Evolutionary conservation across 2,888 invertebrate species (phyloP).

Genomic region (Hedychridium roseum): DNA sequence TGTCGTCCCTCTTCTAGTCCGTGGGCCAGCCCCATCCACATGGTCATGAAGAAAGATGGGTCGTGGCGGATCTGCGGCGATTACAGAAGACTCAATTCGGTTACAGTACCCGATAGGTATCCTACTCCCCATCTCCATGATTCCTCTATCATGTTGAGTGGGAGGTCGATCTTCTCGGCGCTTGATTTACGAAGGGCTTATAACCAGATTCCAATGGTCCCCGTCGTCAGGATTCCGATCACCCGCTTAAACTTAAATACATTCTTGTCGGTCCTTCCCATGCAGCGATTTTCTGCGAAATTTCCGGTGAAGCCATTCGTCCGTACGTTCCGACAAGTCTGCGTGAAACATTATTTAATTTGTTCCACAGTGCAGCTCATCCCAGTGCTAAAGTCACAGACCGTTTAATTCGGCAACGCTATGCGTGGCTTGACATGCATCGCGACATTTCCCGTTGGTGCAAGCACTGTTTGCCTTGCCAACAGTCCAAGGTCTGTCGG

Average conservation of each 20-base stretch:
- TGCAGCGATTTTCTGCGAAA: background rate
- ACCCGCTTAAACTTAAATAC: background rate
- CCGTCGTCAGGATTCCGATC: background rate
- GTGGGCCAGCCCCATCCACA: constrained; percentile 54
- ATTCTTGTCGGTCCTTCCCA: constrained; percentile 6
- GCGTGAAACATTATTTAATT: background rate
- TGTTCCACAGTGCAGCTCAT: background rate
- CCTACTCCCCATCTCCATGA: constrained; percentile 46
- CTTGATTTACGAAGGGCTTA: constrained; percentile 34
- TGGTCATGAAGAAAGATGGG: constrained; percentile 37
- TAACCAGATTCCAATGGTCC: constrained; percentile 38
- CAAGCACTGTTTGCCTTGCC: background rate
- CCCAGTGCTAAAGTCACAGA: background rate
- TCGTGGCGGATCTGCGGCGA: constrained; percentile 41
- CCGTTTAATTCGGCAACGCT: background rate
- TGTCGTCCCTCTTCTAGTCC: constrained; percentile 55
- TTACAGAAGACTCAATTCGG: constrained; percentile 38
- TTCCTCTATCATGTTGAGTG: constrained; percentile 23
- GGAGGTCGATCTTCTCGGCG: constrained; percentile 25
- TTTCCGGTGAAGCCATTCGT: background rate
- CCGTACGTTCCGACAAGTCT: background rate
- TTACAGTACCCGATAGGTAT: constrained; percentile 44
- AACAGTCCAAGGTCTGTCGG: background rate
- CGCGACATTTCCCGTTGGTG: background rate
- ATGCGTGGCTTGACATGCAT: background rate